phyloP scores from a whole-genome alignment of 2,113 vertebrate genomes.

The Mirounga angustirostris region DNA sequence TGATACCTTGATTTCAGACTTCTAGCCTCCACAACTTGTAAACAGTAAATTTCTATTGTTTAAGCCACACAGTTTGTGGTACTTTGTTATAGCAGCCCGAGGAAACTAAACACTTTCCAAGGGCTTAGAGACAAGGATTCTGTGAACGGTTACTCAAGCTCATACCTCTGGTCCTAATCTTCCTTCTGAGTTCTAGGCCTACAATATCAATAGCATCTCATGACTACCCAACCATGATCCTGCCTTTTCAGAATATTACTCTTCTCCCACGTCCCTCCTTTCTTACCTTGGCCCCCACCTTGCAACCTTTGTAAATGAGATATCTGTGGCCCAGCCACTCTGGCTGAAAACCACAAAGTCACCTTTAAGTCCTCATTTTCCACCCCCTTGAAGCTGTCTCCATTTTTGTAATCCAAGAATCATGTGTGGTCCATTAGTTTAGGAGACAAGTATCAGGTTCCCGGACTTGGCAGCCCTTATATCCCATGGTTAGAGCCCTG shows the following conservation, averaged over 20 bases:
- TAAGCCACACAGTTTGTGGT: neutral
- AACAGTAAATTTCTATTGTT: neutral
- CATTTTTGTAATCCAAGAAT: slow-evolving; percentile 59
- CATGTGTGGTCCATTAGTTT: neutral
- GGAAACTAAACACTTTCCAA: neutral
- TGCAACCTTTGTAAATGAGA: neutral
- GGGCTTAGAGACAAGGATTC: neutral
- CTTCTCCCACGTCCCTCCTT: neutral
- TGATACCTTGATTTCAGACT: neutral
- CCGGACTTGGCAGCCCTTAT: neutral
- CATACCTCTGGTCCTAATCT: neutral
- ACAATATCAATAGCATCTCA: neutral
- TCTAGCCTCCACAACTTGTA: neutral
- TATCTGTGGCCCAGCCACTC: neutral
- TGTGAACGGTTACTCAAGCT: neutral
- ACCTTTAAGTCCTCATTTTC: slow-evolving; percentile 43
- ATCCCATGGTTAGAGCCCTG: neutral
- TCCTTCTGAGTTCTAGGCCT: neutral
- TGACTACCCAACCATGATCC: neutral
- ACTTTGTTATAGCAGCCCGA: neutral
- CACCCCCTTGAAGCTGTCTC: neutral
- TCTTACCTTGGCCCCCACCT: neutral
- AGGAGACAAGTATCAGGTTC: neutral
- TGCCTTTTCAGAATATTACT: neutral
- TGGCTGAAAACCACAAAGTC: slow-evolving; percentile 44